Evolutionary conservation across 2,797 vertebrate species (phyloP).

Genomic region (Monodelphis domestica): DNA sequence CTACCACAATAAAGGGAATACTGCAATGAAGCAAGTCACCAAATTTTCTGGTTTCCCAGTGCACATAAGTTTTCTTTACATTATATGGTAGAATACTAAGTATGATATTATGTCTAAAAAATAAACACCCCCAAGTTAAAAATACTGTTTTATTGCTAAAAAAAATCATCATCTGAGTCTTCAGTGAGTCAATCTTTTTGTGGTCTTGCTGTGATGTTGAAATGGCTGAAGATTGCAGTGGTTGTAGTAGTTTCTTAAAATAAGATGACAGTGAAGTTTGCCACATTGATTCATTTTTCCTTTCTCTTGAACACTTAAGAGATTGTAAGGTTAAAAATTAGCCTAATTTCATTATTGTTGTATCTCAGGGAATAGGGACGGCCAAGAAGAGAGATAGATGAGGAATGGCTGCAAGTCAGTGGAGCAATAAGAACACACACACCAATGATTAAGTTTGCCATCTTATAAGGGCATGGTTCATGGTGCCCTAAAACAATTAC

Average conservation of each 20-base stretch:
- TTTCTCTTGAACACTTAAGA: not conserved
- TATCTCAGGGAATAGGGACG: not conserved
- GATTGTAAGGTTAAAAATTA: not conserved
- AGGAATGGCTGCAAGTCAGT: no score
- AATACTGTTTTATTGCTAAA: not conserved
- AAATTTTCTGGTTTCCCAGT: not conserved
- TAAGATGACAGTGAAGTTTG: not conserved
- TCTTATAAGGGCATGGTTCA: not conserved
- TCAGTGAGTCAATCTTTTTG: not conserved
- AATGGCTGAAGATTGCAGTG: not conserved
- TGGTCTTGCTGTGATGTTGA: not conserved
- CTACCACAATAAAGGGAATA: not conserved
- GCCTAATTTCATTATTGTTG: not conserved
- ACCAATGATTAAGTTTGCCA: not conserved
- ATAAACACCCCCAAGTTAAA: no score
- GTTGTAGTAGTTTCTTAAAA: not conserved
- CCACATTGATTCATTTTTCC: not conserved
- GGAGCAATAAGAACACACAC: not conserved
- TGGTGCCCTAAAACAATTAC: not conserved
- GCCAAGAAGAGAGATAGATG: not conserved
- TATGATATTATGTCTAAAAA: not conserved
- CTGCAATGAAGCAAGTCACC: not conserved
- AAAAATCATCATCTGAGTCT: not conserved
- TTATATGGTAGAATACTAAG: not conserved
- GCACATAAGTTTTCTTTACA: not conserved